Evolutionary conservation across 2,797 vertebrate genomes (phyloP), one percentile per base, ranked within the genome.

Genomic region (Epinephelus malabaricus): DNA sequence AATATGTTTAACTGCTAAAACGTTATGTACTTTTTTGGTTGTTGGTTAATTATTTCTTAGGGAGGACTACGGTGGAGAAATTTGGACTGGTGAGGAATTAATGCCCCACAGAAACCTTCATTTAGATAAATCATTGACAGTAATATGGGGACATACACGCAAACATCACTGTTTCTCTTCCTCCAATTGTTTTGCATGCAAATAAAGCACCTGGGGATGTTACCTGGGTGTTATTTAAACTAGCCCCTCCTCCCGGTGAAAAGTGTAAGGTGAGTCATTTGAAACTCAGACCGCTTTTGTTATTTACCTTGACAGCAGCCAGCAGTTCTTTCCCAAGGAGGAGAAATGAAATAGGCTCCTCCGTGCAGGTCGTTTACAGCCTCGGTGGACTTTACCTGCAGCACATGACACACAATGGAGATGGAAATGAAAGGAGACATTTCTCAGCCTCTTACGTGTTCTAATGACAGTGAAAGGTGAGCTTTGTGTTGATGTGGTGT

Each of bases 261-360:
- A 5, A 50, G 56, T 82, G 89, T 83, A 90, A 93, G 85, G 73
- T 88, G 89, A 92, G 85, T 78, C 84, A 27, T 27, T 25, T 55
- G 71, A 82, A 72, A 78, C 79, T 79, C 86, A 19, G 74, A 53
- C 53, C 1, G 14, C 85, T 87, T 34, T 79, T 88, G 79, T 88
- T 87, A 75, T 90, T 91, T 88, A 84, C 79, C 71, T 78, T 73
- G 67, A 80, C 81, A 75, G 72, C 81, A 81, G 61, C 38, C 55
- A 11, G 27, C 55, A 12, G 27, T 46, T 77, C 69, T 69, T 67
- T 73, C 68, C 62, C 45, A 54, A 17, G 21, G 13, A 55, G 47
- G 71, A 61, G 75, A 79, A 75, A 87, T 88, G 76, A 64, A 90
- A 86, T 85, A 85, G 79, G 14, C 43, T 59, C 45, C n/a, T 38